Evolutionary conservation across 2,888 invertebrate genomes (phyloP), one percentile per base, ranked within the genome.

Genomic region (Plagodis dolabraria): DNA sequence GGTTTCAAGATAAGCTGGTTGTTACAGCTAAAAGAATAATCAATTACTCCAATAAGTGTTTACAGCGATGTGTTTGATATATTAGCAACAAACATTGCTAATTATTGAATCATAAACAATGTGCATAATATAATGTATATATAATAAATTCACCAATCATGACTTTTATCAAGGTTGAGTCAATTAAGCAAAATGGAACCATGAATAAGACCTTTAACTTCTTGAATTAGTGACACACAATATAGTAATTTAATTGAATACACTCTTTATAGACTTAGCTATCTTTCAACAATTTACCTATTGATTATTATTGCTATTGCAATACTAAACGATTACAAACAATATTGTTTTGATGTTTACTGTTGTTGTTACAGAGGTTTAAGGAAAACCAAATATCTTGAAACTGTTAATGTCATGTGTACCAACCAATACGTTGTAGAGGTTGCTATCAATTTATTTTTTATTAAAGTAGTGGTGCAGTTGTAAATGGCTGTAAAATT

Each of bases 401-500:
- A 50, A 50, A 42, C 35, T 11, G 43, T 45, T 11, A 48, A 53
- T 44, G 48, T 38, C 33, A 53, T 43, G 45, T 45, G 67, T 56
- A 56, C 44, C 53, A n/a, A 60, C 60, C 56, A 42, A 9, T 44
- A 38, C 51, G 34, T 85, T 53, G 34, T 85, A 83, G 82, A 75
- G 64, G 64, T 76, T 75, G 80, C 77, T 82, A 76, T 76, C 71
- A 12, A 12, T 46, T 72, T 76, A 72, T 63, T 75, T 79, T 82
- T 71, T 71, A 76, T 79, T 79, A 73, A 67, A 72, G 79, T 89
- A 86, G 86, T 87, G 83, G 83, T 85, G 82, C 83, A 82, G 82
- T 83, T 83, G 82, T 87, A 86, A 83, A 73, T 85, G 83, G 84
- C 81, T 82, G 78, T 67, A 52, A 71, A 67, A 49, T 59, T 61